Percentiles rank a stretch among this genome's conserved stretches.
Evolutionary conservation across 2,113 vertebrate genomes (phyloP).

Genomic region (Dermatemys mawii): DNA sequence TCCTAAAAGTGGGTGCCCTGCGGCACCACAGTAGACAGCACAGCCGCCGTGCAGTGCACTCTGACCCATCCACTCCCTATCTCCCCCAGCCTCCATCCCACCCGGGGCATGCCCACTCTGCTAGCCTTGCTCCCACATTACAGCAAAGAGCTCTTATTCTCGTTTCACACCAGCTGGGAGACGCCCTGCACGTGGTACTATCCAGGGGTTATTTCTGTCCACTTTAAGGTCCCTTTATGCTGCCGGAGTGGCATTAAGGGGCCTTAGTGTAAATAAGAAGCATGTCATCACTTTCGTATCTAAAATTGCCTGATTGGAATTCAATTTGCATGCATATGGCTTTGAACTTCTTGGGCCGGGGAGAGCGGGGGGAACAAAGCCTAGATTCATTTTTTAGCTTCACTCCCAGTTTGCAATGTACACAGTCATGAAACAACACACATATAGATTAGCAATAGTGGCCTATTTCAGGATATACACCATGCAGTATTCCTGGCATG

Average conservation of each 20-base stretch:
- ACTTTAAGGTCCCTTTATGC: background rate
- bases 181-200: background rate
- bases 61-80: background rate
- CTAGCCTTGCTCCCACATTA: background rate
- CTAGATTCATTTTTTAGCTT: background rate
- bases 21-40: background rate
- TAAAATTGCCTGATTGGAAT: background rate
- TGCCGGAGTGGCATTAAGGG: background rate
- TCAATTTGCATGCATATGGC: background rate
- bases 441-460: background rate
- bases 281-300: background rate
- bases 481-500: too few relatives aligned
- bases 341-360: background rate
- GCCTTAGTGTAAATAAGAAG: background rate
- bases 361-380: rapidly evolving
- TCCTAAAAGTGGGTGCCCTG: too few relatives aligned
- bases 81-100: background rate
- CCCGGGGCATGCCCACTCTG: background rate
- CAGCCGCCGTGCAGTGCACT: background rate
- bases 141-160: background rate
- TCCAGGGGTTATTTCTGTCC: background rate
- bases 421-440: background rate
- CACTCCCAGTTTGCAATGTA: background rate
- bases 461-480: background rate
- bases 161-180: background rate